Base-by-base conservation (phyloP, 2,797 vertebrate species). In the Lagodon rhomboides region DNA sequence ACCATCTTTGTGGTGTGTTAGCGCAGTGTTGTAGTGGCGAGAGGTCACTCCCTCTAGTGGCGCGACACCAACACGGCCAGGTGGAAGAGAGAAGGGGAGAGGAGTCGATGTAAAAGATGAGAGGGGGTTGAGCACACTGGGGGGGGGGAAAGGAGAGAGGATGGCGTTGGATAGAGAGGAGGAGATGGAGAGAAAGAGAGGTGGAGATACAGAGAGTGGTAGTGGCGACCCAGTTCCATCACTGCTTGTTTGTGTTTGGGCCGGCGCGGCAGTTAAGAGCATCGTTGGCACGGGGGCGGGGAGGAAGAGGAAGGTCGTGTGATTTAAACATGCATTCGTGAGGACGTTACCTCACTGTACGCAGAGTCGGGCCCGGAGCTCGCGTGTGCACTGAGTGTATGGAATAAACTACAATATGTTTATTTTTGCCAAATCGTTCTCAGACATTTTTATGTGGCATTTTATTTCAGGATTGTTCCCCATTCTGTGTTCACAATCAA, bases 211-310 rank as follows among this genome's bases (percentile, higher is more conserved):
- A 75, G 64, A 63, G 82, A 82, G 83, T 72, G 81, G 74, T 80
- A 68, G 83, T 71, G 85, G 85, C 86, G 91, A 96, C 95, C 96
- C 93, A 96, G 95, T 96, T 97, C 96, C 93, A 95, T 97, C 95
- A 96, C 85, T 93, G 46, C 68, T 91, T 94, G 93, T 95, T 96
- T 95, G 94, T 92, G 92, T 95, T 94, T 92, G 90, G 93, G 91
- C 80, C 79, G 90, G 83, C 41, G 68, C 77, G 70, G 91, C 93
- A 92, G 92, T 94, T 93, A 92, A 93, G 91, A 93, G 91, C 92
- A 77, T 73, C 85, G 92, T 94, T 94, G 91, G 92, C 87, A 86
- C 80, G 53, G 5, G 87, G 90, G 62, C 77, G 25, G 77, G 63
- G 87, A 66, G 44, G 70, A 77, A 82, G 61, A 30, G 51, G 51